Evolutionary conservation across 1,140 invertebrate genomes (phyloP), one percentile per base, ranked within the genome.

Genomic region (Scaptomyza hsui): DNA sequence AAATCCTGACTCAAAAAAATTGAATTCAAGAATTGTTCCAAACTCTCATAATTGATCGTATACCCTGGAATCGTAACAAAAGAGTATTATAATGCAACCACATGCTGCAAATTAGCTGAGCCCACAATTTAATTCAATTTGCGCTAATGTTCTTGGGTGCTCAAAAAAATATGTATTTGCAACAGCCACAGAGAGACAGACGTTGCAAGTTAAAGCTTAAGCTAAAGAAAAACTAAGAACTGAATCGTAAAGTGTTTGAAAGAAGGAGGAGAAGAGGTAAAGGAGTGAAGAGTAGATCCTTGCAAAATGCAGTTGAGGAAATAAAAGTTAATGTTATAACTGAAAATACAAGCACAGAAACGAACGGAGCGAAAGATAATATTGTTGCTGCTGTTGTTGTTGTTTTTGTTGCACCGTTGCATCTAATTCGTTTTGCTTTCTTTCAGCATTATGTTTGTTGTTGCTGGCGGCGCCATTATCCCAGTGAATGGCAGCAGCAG

Each of bases 301-400:
- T 49, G 69, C 35, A 44, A 75, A 83, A 60, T 83, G 75, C 68
- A 78, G 69, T 69, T 83, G 63, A 56, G 75, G 56, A 83, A 83
- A 83, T 83, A 83, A 83, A 83, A 83, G 79, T 83, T 83, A 83
- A 83, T 83, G 79, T 83, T 64, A 69, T 65, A 83, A 64, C 64
- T 71, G 60, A 73, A 79, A 79, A 79, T 65, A 79, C 72, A 76
- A 55, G 21, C 32, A 26, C 24, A 37, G 44, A 18, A 74, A 52
- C 75, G 67, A 78, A 61, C 73, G 44, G 21, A 64, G 60, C 68
- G 35, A 72, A 44, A 82, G 75, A 83, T 83, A 85, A 83, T 83
- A 59, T 68, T 79, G 71, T 71, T 78, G n/a, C n/a, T 44, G 41
- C 26, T 37, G 9, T 21, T 59, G 13, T 47, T 64, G 35, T 48